Evolutionary conservation across 2,797 vertebrate species (phyloP), one percentile per base, ranked within the genome.

Genomic region (Squalus acanthias): DNA sequence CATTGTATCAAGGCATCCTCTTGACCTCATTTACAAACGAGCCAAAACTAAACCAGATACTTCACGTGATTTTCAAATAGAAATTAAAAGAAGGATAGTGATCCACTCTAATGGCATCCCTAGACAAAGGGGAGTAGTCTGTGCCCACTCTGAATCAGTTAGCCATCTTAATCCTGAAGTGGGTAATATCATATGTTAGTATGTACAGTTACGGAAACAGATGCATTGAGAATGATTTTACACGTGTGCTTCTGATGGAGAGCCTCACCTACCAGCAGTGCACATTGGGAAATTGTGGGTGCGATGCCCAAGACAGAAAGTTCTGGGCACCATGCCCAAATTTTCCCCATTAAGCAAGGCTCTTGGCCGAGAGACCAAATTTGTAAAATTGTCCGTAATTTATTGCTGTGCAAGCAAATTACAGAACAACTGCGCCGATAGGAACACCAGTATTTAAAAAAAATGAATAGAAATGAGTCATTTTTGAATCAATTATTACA

Each of bases 401-500:
- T n/a, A 92, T 65, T 8, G n/a, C n/a, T 46, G n/a, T 10, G 39
- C n/a, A 46, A 46, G 20, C 91, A 93, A 93, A 69, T 93, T 69
- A 24, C 65, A 46, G 91, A 69, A 46, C 20, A 92, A 8, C 60
- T 65, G 15, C n/a, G 1, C 29, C 29, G 4, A n/a, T 17, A 60
- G 72, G 29, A 26, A 33, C 7, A 10, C 29, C 20, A 63, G 82
- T 50, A 39, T 50, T 39, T 50, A 50, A 50, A 85, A 85, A 39
- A 39, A 39, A 22, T 9, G 91, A 93, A 69, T n/a, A 20, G 65
- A 93, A 93, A 93, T 69, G 9, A 22, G n/a, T 39, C 88, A 93
- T 67, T 39, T 60, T 39, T 93, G n/a, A 46, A n/a, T 93, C 91
- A 95, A 95, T 74, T 76, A 95, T 95, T 60, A 33, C 94, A 29